A percentile compares a stretch with the other conserved stretches of the same genome.
phyloP scores from a whole-genome alignment of 2,888 invertebrate species.

The Clostera curtula region DNA sequence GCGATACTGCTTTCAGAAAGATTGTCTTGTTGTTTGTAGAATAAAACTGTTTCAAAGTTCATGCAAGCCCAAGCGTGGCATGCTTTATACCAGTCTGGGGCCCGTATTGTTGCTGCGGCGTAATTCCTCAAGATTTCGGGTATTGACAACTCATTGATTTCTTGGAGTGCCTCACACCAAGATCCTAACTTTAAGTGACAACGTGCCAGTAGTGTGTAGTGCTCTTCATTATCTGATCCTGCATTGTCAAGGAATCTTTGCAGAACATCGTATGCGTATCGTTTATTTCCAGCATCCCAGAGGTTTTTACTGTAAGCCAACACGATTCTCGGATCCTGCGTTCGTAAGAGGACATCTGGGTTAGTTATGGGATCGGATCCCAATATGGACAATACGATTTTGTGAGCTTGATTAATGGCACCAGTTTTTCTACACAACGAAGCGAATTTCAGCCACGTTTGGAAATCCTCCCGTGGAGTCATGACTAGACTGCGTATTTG shows the following conservation, averaged over 20 bases:
- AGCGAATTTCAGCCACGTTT: slow-evolving; percentile 97
- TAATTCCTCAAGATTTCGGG: slow-evolving; percentile 84
- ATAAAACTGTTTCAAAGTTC: slow-evolving; percentile 94
- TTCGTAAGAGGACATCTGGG: slow-evolving; percentile 81
- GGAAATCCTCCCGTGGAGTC: slow-evolving; percentile 93
- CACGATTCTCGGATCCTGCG: slow-evolving; percentile 88
- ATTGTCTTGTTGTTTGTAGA: slow-evolving; percentile 73
- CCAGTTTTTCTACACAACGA: slow-evolving; percentile 96
- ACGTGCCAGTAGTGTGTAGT: slow-evolving; percentile 78
- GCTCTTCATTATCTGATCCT: slow-evolving; percentile 68
- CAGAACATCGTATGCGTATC: slow-evolving; percentile 85
- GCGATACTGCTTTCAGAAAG: slow-evolving; percentile 60
- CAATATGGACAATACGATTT: slow-evolving; percentile 89
- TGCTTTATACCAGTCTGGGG: slow-evolving; percentile 95
- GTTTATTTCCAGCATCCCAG: slow-evolving; percentile 89
- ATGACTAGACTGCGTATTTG: slow-evolving; percentile 95
- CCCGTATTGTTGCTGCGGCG: slow-evolving; percentile 86
- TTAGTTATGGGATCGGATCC: slow-evolving; percentile 86
- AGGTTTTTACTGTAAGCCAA: slow-evolving; percentile 97
- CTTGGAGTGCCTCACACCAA: slow-evolving; percentile 94
- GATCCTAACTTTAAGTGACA: slow-evolving; percentile 96
- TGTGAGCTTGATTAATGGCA: slow-evolving; percentile 89
- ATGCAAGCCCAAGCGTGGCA: slow-evolving; percentile 99
- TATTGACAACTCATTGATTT: slow-evolving; percentile 86
- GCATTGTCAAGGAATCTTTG: slow-evolving; percentile 81